Evolutionary conservation across 1,140 invertebrate genomes (phyloP), one percentile per base, ranked within the genome.

Genomic region (Drosophila takahashii): DNA sequence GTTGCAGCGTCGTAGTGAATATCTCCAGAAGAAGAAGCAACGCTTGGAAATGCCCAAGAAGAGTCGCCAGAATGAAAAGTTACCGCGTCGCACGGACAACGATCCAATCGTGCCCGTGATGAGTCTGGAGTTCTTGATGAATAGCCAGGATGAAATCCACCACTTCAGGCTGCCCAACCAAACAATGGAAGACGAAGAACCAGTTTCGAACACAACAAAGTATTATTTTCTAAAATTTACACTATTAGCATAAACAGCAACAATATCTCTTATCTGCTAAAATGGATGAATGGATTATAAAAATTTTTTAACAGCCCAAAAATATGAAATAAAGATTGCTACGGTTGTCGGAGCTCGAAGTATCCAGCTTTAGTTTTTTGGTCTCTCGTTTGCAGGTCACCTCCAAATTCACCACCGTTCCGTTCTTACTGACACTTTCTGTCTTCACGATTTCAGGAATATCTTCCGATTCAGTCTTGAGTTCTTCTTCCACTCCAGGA

Each of bases 241-340:
- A 48, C 8, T 48, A 26, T 47, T 8, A 26, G n/a, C 22, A 42
- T n/a, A 5, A 47, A 9, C 7, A 45, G 6, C 44, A 26, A 45
- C 11, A 13, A 8, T 47, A 8, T 47, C 3, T 3, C 6, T 26
- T 26, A 47, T n/a, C 1, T 41, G 15, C 8, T 41, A 16, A 16
- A 41, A 8, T 2, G n/a, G 15, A 9, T 41, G 18, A 11, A 42
- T 16, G 4, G 13, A 45, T 3, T 45, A 26, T 18, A 16, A 0
- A 42, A 26, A 13, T 7, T 7, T 4, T 26, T 45, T 45, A 45
- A 5, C 44, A 45, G 13, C 44, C 44, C 11, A 47, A 29, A 27
- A 51, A 51, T 22, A 51, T 51, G 2, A 51, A 51, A 13, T 16
- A 51, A 3, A 51, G 11, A 3, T 51, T 51, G 5, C 29, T 51